Conservation (phyloP, 2,113 vertebrate genomes). For the Daubentonia madagascariensis region DNA sequence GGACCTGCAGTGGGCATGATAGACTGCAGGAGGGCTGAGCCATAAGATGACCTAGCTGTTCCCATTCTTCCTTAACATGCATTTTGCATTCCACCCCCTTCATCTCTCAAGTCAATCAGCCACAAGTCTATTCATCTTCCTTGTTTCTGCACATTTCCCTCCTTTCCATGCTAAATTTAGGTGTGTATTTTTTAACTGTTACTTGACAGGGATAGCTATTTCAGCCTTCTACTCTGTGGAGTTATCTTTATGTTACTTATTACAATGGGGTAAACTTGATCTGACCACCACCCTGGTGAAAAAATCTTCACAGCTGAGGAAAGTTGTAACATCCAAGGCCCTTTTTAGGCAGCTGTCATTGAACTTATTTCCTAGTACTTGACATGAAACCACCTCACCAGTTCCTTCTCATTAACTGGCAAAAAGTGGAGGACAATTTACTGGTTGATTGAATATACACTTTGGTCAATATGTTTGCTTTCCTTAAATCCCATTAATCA, state of each 20-base stretch:
- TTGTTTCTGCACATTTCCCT: background rate
- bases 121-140: background rate
- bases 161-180: background rate
- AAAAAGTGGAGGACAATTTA: background rate
- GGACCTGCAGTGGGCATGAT: background rate
- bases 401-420: background rate
- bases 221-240: background rate
- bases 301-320: background rate
- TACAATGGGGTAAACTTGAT: background rate
- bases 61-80: background rate
- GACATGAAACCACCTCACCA: background rate
- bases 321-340: background rate
- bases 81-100: background rate
- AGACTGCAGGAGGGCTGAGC: background rate
- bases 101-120: background rate
- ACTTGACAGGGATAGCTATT: background rate
- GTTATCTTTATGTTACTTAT: background rate
- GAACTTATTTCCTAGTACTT: background rate
- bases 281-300: background rate
- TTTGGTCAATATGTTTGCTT: background rate
- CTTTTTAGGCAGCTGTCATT: background rate
- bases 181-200: background rate
- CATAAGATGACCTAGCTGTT: background rate
- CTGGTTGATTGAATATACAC: background rate
- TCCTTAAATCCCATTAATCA: background rate